Conservation (phyloP, 2,797 vertebrate genomes). For the Enteromius unitaeniatus region DNA sequence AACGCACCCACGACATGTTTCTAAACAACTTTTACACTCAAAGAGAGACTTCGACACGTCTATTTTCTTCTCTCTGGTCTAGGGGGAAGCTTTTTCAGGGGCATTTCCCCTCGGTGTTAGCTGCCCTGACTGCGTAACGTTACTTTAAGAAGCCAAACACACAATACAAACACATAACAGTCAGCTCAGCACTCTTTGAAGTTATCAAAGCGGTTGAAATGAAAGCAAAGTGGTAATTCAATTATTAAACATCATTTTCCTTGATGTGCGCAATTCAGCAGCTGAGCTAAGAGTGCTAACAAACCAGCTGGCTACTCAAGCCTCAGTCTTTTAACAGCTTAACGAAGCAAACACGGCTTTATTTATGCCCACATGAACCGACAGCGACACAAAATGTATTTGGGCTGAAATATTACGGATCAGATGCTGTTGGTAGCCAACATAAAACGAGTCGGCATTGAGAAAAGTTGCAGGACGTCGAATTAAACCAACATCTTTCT, state of each 20-base stretch:
- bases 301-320: slow-evolving; percentile 18
- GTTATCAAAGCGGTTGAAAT: neutral
- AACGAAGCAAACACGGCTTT: neutral
- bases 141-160: neutral
- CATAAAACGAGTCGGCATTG: neutral
- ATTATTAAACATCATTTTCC: neutral
- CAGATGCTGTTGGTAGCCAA: neutral
- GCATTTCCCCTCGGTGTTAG: neutral
- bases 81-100: neutral
- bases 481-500: neutral
- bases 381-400: neutral
- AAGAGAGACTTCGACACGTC: neutral
- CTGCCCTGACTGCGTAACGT: neutral
- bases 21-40: neutral
- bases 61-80: neutral
- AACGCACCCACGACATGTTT: neutral
- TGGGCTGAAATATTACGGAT: neutral
- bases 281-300: slow-evolving; percentile 29
- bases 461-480: slow-evolving; percentile 23
- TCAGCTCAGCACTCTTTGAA: too few species aligned
- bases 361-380: neutral
- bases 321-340: neutral
- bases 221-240: neutral
- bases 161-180: neutral
- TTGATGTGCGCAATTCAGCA: slow-evolving; percentile 37